Evolutionary conservation across 2,113 vertebrate species (phyloP).

Genomic region (Myanophis thanlyinensis): DNA sequence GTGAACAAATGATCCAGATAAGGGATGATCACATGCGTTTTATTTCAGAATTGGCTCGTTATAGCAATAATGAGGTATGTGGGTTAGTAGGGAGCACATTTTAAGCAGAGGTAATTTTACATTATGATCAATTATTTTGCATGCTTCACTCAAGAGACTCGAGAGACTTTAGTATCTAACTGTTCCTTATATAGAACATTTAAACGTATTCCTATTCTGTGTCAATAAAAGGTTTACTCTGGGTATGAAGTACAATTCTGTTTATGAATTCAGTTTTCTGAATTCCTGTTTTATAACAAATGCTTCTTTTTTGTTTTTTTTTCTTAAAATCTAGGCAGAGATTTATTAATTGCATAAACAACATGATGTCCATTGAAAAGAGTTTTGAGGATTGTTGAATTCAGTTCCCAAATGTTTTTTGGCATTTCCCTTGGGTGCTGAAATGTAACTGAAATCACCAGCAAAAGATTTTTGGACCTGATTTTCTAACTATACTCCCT

Average conservation of each 20-base stretch:
- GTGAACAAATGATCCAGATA: constrained; percentile 99
- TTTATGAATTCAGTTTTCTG: background rate
- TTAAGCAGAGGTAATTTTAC: background rate
- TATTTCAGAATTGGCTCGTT: constrained; percentile 96
- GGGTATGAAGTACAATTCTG: background rate
- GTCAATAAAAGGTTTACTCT: background rate
- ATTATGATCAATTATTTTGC: background rate
- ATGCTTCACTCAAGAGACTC: background rate
- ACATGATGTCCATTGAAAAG: background rate
- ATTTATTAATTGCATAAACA: background rate
- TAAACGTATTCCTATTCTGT: background rate
- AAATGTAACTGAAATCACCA: background rate
- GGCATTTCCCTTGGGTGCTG: background rate
- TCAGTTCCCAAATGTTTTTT: background rate
- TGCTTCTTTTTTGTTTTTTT: background rate
- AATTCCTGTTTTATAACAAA: background rate
- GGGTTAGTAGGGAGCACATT: background rate
- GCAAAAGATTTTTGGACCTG: background rate
- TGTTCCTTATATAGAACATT: background rate
- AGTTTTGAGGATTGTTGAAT: background rate
- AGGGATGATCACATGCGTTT: constrained; percentile 99
- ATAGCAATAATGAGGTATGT: constrained; percentile 95
- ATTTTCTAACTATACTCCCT: background rate
- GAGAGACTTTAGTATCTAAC: background rate
- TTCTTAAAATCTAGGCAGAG: background rate